Base-by-base conservation (phyloP, 2,888 invertebrate species). In the Agriopis leucophaearia region DNA sequence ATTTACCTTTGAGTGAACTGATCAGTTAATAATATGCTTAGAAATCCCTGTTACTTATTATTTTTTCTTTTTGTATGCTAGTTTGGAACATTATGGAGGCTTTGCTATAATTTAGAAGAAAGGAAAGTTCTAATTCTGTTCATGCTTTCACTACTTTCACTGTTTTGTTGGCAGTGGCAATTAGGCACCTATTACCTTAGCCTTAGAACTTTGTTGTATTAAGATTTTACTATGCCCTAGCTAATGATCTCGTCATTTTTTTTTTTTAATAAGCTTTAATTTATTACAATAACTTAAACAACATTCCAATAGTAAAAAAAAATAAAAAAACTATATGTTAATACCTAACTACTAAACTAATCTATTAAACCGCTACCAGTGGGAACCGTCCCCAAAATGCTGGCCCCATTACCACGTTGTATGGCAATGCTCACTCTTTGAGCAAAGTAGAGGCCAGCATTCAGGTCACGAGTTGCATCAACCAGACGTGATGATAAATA, bases 91-190 rank as follows among this genome's bases (percentile, higher is more conserved):
- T 72, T 72, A 54, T 66, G 57, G 65, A 70, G 64, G 70, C 69
- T 71, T 66, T 68, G 58, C 66, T 74, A 59, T 74, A 70, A 68
- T 69, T 65, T 65, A 63, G 51, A 67, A 47, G 76, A 82, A 80
- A 83, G 79, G 86, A 87, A 87, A 85, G 86, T 83, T 81, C 79
- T 75, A 73, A 69, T 78, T 78, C 70, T 80, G 72, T 75, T 70
- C 76, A 88, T 69, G 69, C 90, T 91, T 92, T 90, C 90, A 87
- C 90, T 82, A 92, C 91, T 92, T 92, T 92, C 91, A 88, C 90
- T 87, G 72, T 69, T 75, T 81, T 78, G 62, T 75, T 59, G 64
- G 63, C 61, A 73, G 18, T 51, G 44, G 38, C 48, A 72, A 67
- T 64, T 50, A 44, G 12, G 48, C 18, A 27, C 18, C 7, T 5